Base-by-base conservation (phyloP, 2,113 vertebrate genomes). In the Lampris incognitus region DNA sequence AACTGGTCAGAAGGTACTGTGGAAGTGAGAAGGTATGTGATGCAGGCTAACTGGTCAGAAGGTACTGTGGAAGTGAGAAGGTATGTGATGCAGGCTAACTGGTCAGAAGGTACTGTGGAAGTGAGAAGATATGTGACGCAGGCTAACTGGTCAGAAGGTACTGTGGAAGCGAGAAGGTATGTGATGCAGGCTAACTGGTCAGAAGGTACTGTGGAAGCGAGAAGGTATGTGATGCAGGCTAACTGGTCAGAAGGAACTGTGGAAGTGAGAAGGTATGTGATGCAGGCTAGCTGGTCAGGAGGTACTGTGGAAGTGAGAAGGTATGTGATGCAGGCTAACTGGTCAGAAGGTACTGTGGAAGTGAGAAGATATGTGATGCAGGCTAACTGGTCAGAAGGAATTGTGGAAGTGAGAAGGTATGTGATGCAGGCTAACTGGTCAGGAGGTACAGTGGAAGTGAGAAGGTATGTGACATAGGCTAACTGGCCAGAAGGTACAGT, bases 401-500 rank as follows among this genome's bases (percentile, higher is more conserved):
- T 6, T 2, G 78, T 82, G 67, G 24, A 24, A 24, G 24, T 24
- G 24, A 24, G 24, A 24, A 24, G 24, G 24, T 24, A 24, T 24
- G 24, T 24, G 24, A 24, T 0, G 0, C 24, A 24, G 24, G 24
- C 24, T 24, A 24, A 24, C 81, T 84, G 81, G 68, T 61, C 76
- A 70, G 44, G 75, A 40, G 70, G 51, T 50, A n/a, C 9, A 2
- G 78, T 82, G 67, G 24, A 24, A 24, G 24, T 24, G 24, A 24
- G 24, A 24, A 24, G 24, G 24, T 24, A 0, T 24, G 24, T 24
- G 24, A 24, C 0, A 0, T 0, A 24, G 24, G 24, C 24, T 24
- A 24, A 24, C 81, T 84, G 81, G 68, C 65, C 76, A 70, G 44
- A 78, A 40, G 70, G 51, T 50, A n/a, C 9, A 2, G 78, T 82